Evolutionary conservation across 2,797 vertebrate genomes (phyloP), one percentile per base, ranked within the genome.

Genomic region (Lerista edwardsae): DNA sequence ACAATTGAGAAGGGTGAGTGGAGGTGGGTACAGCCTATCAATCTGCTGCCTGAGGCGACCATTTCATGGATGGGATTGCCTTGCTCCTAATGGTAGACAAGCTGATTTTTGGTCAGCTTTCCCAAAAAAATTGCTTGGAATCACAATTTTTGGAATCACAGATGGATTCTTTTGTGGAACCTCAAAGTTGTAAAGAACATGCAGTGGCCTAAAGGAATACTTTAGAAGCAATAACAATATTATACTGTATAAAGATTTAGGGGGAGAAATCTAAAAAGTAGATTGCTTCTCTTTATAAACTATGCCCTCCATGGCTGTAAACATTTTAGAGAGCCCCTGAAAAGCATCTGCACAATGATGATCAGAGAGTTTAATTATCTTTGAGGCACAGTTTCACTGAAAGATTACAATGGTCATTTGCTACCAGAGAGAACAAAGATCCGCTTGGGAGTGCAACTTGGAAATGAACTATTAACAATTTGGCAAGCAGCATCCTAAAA

Each of bases 341-440:
- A 91, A 90, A 19, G 36, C 0, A 0, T 7, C 59, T 80, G 77
- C 82, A 84, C 27, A 89, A 75, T 69, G 27, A 87, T 44, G 10
- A 88, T 57, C 0, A 0, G 44, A 88, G 36, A 86, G 64, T 77
- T 59, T 57, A 88, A 88, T 90, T 88, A 75, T 68, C 14, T 87
- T 87, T 80, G 62, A 86, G 57, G 71, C 67, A 89, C 39, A 8
- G 6, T 87, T 80, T 86, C 84, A 19, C 12, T 59, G 34, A 80
- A 86, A 91, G 86, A 87, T 78, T 62, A 81, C 25, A 75, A 34
- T 85, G 57, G 17, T 78, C 1, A 85, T 90, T 79, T 80, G 78
- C 82, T 85, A 17, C 59, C 9, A 3, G 23, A 14, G 29, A 3
- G 0, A 9, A 68, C 75, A 81, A 47, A 75, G n/a, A 80, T 78